Conservation (phyloP, 2,888 invertebrate species). For the Trachelus stipa region DNA sequence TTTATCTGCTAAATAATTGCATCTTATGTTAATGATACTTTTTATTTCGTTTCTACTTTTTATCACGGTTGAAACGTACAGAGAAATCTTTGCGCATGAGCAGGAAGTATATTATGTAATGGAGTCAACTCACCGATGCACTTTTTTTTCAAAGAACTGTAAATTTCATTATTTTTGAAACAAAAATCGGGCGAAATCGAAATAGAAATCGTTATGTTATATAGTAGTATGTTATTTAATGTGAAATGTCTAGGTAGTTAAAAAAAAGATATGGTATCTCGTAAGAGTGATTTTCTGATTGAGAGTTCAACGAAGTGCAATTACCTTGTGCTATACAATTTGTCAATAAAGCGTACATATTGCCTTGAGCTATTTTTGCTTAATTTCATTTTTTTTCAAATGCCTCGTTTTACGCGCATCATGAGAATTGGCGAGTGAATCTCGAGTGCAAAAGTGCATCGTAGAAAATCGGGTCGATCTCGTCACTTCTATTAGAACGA, state of each 20-base stretch:
- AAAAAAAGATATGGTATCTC: not conserved
- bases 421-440: not conserved
- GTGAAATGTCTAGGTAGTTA: not conserved
- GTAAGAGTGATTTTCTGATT: not conserved
- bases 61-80: not conserved
- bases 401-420: not conserved
- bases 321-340: not conserved
- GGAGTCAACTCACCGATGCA: not conserved
- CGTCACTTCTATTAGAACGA: not conserved
- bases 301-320: not conserved
- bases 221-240: not conserved
- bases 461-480: not conserved
- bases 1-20: not conserved
- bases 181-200: not conserved
- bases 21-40: not conserved
- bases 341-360: not conserved
- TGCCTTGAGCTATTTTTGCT: not conserved
- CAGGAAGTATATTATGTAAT: not conserved
- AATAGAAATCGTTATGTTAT: too few species aligned
- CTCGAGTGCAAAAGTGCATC: not conserved
- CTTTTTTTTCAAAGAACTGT: not conserved
- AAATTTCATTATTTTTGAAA: not conserved
- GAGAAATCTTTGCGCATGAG: not conserved
- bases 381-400: not conserved
- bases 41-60: not conserved